Evolutionary conservation across 1,140 invertebrate genomes (phyloP).

Genomic region (Drosophila carrolli): DNA sequence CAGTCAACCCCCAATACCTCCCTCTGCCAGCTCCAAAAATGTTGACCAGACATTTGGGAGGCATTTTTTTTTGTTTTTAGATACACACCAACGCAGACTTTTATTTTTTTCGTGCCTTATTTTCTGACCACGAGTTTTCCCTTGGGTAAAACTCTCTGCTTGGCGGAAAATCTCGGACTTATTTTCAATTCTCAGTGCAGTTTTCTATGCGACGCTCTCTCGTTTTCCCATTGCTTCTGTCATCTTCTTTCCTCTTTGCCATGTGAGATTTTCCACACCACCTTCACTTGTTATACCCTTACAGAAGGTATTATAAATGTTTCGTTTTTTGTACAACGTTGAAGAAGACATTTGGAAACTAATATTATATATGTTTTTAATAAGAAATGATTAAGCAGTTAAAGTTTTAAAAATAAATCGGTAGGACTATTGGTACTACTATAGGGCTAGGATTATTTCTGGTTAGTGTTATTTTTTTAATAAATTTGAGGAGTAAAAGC

Average conservation of each 20-base stretch:
- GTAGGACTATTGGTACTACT: too few relatives aligned
- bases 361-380: too few relatives aligned
- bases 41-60: constrained; percentile 56
- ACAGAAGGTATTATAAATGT: background rate
- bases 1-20: background rate
- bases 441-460: too few relatives aligned
- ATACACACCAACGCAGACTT: constrained; percentile 10
- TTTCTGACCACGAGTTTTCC: constrained; percentile 13
- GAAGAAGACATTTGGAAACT: too few relatives aligned
- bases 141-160: constrained; percentile 7
- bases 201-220: constrained; percentile 5
- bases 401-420: too few relatives aligned
- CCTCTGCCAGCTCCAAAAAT: constrained; percentile 21
- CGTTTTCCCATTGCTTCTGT: constrained; percentile 28
- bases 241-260: constrained; percentile 24
- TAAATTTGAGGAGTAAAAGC: too few relatives aligned
- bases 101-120: background rate
- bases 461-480: too few relatives aligned
- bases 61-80: constrained; percentile 22
- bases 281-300: background rate
- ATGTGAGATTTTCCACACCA: constrained; percentile 51
- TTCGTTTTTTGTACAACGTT: background rate
- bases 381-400: too few relatives aligned
- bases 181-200: constrained; percentile 20
- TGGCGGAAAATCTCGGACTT: constrained; percentile 29